phyloP scores from a whole-genome alignment of 2,888 invertebrate species.

The Sminthurinus aureus region DNA sequence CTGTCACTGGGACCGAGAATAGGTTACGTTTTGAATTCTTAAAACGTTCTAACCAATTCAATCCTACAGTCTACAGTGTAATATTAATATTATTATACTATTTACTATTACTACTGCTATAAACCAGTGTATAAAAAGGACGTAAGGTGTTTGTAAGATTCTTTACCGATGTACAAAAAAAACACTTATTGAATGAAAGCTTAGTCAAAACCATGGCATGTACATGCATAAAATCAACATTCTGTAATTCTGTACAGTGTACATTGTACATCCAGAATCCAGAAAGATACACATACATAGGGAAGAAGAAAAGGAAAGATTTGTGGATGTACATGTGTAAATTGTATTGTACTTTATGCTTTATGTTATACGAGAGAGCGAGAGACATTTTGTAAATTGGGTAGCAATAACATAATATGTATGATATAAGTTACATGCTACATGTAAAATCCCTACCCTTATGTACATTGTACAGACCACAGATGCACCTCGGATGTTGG shows the following conservation, averaged over 20 bases:
- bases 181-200: not conserved
- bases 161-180: not conserved
- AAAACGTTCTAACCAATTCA: not conserved
- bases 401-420: not conserved
- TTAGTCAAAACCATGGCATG: not conserved
- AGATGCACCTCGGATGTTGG: no score
- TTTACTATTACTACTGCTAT: no score
- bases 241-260: not conserved
- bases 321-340: not conserved
- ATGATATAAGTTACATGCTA: not conserved
- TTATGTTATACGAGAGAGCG: not conserved
- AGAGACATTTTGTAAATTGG: not conserved
- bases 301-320: not conserved
- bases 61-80: no score
- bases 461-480: not conserved
- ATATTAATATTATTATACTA: no score
- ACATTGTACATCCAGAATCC: not conserved
- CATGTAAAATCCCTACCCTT: not conserved
- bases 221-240: no score
- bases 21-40: not conserved
- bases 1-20: conserved; percentile 28
- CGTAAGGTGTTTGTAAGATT: not conserved
- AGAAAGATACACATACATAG: not conserved
- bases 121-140: no score
- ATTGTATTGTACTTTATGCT: not conserved